Conservation (phyloP, 2,113 vertebrate species). For the Gadus macrocephalus region DNA sequence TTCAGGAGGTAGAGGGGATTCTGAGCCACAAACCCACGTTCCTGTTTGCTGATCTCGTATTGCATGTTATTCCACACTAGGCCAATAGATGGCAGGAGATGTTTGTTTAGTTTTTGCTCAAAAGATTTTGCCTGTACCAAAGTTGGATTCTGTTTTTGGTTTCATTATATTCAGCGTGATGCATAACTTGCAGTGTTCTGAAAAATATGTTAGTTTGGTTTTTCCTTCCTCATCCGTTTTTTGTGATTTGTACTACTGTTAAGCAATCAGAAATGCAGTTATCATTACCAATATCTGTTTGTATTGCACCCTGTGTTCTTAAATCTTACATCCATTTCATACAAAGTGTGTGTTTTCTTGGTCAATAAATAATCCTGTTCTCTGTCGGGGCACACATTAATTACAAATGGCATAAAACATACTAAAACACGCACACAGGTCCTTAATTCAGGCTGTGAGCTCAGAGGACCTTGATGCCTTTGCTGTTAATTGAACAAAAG, state of each 20-base stretch:
- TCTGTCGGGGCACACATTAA: conserved; percentile 16
- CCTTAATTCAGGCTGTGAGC: conserved; percentile 53
- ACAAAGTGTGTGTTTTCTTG: neutral
- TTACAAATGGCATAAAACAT: conserved; percentile 20
- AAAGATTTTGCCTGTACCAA: too few relatives aligned
- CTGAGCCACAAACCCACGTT: neutral
- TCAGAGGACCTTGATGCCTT: conserved; percentile 42
- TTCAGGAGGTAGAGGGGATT: neutral
- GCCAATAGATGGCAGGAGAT: conserved; percentile 60
- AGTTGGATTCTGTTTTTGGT: neutral
- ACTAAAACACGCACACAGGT: conserved; percentile 4
- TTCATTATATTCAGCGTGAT: neutral
- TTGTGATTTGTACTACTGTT: too few relatives aligned
- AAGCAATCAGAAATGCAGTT: too few relatives aligned
- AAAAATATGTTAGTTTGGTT: too few relatives aligned
- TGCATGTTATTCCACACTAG: conserved; percentile 16
- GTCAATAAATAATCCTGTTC: conserved; percentile 11
- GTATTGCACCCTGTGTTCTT: too few relatives aligned
- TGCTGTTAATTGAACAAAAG: conserved; percentile 53
- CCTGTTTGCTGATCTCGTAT: neutral
- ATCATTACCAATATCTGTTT: too few relatives aligned
- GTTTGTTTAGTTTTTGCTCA: neutral
- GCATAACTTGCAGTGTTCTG: too few relatives aligned
- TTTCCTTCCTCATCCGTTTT: too few relatives aligned
- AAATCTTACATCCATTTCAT: neutral